A percentile compares a stretch with the other conserved stretches of the same genome.
Conservation (phyloP, 30 jellyfish, hydroid and myxozoan species). For the Aurelia sp. region DNA sequence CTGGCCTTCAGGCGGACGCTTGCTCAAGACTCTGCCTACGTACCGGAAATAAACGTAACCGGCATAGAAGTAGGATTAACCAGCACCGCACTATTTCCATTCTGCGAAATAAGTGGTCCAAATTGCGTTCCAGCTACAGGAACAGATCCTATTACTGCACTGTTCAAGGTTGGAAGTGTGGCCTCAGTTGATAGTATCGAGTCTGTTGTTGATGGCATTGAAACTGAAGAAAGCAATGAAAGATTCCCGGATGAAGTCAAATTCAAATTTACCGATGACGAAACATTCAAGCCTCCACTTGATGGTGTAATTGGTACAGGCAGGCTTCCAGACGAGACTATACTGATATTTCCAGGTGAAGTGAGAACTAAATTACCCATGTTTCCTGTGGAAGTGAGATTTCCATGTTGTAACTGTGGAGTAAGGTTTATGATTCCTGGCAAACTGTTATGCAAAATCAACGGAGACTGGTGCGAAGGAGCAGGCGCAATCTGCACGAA, state of each 20-base stretch:
- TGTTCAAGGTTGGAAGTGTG: slow-evolving; percentile 1
- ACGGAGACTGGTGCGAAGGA: background rate
- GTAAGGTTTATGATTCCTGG: slow-evolving; percentile 30
- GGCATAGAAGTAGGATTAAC: slow-evolving; percentile 2
- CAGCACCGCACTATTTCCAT: background rate
- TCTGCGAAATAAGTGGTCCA: slow-evolving; percentile 20
- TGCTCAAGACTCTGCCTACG: background rate
- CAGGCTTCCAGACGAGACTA: slow-evolving; percentile 33
- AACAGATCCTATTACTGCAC: background rate
- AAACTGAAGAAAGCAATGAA: background rate
- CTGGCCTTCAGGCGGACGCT: too few species aligned
- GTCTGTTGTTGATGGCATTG: slow-evolving; percentile 38
- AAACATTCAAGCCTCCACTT: slow-evolving; percentile 23
- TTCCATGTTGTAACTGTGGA: slow-evolving; percentile 40
- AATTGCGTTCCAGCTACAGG: slow-evolving; percentile 22
- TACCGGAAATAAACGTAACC: slow-evolving; percentile 17
- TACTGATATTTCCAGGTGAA: slow-evolving; percentile 9
- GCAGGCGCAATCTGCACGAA: slow-evolving; percentile 50
- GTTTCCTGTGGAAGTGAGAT: slow-evolving; percentile 34
- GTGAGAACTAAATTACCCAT: slow-evolving; percentile 7
- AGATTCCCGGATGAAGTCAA: slow-evolving; percentile 9
- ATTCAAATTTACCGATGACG: slow-evolving; percentile 25
- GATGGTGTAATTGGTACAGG: slow-evolving; percentile 2
- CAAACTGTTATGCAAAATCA: slow-evolving; percentile 20
- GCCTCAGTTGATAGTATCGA: slow-evolving; percentile 29